Conservation (phyloP, 2,888 invertebrate genomes). For the Strigamia crassipes region DNA sequence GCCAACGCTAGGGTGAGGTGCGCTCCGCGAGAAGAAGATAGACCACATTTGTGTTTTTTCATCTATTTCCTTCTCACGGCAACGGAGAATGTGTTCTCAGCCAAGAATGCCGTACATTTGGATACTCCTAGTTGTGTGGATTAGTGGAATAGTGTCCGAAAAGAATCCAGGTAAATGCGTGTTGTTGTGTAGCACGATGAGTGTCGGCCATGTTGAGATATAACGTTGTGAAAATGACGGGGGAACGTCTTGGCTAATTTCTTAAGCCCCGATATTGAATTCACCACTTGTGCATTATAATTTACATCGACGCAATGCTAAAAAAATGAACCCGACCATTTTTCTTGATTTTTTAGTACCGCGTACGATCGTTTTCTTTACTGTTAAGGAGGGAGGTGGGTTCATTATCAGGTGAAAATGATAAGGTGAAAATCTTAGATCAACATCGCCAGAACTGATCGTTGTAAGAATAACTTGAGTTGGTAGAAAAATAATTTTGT, state of each 20-base stretch:
- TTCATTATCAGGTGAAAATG: background rate
- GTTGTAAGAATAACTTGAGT: background rate
- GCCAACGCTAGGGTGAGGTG: constrained; percentile 28
- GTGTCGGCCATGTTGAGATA: constrained; percentile 32
- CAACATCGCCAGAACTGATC: background rate
- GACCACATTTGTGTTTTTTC: constrained; percentile 31
- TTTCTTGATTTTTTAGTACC: background rate
- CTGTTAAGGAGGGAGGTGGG: background rate
- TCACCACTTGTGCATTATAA: background rate
- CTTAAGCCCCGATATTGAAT: background rate
- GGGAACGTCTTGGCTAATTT: constrained; percentile 9
- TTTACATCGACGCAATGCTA: background rate
- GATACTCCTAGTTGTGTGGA: constrained; percentile 31
- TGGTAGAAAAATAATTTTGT: background rate
- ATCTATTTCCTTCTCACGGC: constrained; percentile 19
- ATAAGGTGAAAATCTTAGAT: background rate
- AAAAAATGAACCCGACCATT: background rate
- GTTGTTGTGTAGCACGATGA: constrained; percentile 25
- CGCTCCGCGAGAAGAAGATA: constrained; percentile 37
- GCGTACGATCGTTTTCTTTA: background rate
- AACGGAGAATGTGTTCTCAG: constrained; percentile 17
- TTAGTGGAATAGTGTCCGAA: constrained; percentile 26
- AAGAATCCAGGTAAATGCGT: constrained; percentile 42
- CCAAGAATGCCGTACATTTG: constrained; percentile 19
- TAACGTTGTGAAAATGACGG: constrained; percentile 32